Percentiles rank a stretch among this genome's conserved stretches.
Conservation (phyloP, 2,113 vertebrate species). For the Sturnus vulgaris region DNA sequence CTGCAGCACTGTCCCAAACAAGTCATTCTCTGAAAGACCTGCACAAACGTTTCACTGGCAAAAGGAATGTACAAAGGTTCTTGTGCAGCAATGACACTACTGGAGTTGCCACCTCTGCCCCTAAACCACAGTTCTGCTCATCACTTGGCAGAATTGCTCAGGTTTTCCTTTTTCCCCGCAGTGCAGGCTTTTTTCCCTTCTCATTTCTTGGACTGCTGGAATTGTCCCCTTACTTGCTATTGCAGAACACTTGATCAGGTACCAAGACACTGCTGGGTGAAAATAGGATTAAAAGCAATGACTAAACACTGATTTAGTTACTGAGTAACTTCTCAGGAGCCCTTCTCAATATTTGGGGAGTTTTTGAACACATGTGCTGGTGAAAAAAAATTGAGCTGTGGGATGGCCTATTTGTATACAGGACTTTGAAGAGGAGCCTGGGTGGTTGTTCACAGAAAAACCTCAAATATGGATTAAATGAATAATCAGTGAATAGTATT, state of each 20-base stretch:
- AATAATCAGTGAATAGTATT: background rate
- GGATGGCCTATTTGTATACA: fast-evolving
- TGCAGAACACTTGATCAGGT: background rate
- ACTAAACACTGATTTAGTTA: background rate
- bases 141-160: background rate
- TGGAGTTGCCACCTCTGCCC: background rate
- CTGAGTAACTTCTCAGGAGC: conserved; percentile 4
- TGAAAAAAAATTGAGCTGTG: background rate
- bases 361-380: background rate
- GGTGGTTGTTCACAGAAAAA: background rate
- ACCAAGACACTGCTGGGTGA: background rate
- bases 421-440: background rate
- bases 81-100: fast-evolving
- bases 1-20: background rate
- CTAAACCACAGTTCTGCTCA: background rate
- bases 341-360: background rate
- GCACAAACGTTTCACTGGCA: fast-evolving
- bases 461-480: background rate
- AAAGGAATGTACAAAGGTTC: fast-evolving
- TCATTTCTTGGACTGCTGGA: fast-evolving
- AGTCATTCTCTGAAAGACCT: fast-evolving
- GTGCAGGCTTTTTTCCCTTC: background rate
- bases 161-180: background rate
- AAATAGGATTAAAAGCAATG: background rate
- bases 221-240: fast-evolving